These are phyloP conservation scores for Diorhabda sublineata DNA, from an alignment of 1,140 invertebrate genomes.

Conservation along the genomic window DNA sequence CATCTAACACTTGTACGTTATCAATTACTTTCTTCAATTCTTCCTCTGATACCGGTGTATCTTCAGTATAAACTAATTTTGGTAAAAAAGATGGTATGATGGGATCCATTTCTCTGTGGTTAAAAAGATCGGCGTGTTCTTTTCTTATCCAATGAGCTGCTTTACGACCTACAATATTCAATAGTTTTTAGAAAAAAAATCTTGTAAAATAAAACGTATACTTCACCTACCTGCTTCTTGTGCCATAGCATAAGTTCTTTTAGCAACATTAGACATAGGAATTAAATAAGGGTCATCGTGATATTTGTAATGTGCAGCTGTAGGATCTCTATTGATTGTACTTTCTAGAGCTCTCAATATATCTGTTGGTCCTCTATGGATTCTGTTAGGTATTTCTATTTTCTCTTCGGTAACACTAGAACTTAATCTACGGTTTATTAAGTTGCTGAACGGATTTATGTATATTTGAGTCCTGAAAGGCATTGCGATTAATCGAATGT, in stretches of 20 bases:
- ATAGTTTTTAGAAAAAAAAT: too few species aligned
- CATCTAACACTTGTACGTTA: slow-evolving; percentile 61
- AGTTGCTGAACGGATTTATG: neutral
- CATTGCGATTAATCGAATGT: neutral
- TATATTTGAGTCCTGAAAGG: neutral
- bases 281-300: slow-evolving; percentile 87
- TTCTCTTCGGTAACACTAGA: slow-evolving; percentile 28
- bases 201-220: too few species aligned
- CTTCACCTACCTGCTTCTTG: slow-evolving; percentile 66
- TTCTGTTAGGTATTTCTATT: slow-evolving; percentile 63
- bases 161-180: slow-evolving; percentile 52
- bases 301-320: slow-evolving; percentile 81
- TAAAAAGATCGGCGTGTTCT: slow-evolving; percentile 72
- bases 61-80: slow-evolving; percentile 63
- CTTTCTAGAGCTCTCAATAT: slow-evolving; percentile 74
- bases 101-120: slow-evolving; percentile 68
- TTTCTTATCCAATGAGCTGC: slow-evolving; percentile 80
- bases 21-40: slow-evolving; percentile 63
- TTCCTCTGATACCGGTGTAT: slow-evolving; percentile 62
- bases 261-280: slow-evolving; percentile 69
- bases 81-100: slow-evolving; percentile 67
- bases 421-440: neutral
- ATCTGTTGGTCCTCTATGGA: slow-evolving; percentile 72
- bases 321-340: slow-evolving; percentile 69
- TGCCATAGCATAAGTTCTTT: slow-evolving; percentile 72